Evolutionary conservation across 2,797 vertebrate species (phyloP).

Genomic region (Botia almorhae): DNA sequence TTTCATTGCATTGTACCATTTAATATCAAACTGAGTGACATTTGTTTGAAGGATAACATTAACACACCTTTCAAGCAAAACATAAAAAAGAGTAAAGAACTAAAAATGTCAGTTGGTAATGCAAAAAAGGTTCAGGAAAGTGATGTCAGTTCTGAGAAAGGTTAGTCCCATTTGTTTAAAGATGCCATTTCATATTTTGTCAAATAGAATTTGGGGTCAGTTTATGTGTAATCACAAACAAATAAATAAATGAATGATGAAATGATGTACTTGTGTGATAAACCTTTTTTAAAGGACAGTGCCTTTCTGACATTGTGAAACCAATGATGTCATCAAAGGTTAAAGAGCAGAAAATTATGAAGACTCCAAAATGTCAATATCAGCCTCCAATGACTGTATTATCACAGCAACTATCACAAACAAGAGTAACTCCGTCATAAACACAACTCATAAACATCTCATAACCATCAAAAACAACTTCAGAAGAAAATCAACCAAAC

Average conservation of each 20-base stretch:
- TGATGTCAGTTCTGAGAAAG: neutral
- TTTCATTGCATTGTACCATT: neutral
- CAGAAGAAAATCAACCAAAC: slow-evolving; percentile 50
- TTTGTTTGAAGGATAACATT: neutral
- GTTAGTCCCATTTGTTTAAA: neutral
- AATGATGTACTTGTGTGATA: too few species aligned
- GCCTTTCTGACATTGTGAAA: neutral
- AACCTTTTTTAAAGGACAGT: neutral
- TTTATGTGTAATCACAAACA: too few species aligned
- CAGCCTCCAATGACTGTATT: neutral
- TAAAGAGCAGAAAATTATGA: neutral
- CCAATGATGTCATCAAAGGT: neutral
- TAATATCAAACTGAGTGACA: neutral
- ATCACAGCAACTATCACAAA: slow-evolving; percentile 32
- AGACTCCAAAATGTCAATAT: slow-evolving; percentile 2
- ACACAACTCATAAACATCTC: slow-evolving; percentile 49
- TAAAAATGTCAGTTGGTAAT: neutral
- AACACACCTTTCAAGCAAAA: neutral
- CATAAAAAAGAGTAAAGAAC: neutral
- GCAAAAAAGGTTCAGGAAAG: too few species aligned
- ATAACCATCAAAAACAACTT: slow-evolving; percentile 16
- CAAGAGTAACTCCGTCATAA: neutral
- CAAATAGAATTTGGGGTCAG: too few species aligned
- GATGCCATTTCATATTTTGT: neutral
- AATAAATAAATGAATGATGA: too few species aligned